Percentiles rank a stretch among this genome's conserved stretches.
Conservation (phyloP, 2,113 vertebrate genomes). For the Colaptes auratus region DNA sequence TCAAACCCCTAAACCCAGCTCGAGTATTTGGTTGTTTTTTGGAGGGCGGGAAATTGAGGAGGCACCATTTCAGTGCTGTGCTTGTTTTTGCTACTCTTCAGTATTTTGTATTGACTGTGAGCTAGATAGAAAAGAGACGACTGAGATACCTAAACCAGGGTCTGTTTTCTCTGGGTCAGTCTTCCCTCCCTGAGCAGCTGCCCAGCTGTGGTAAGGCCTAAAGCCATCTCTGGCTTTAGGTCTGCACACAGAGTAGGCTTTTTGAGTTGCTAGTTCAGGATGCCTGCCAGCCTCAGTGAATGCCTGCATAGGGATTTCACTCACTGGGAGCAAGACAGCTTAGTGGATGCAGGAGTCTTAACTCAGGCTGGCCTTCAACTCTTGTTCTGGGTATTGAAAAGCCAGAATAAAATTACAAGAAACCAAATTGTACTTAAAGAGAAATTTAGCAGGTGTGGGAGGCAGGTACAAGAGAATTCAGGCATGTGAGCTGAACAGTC, state of each 20-base stretch:
- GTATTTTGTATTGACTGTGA: neutral
- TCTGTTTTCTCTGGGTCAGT: neutral
- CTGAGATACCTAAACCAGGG: neutral
- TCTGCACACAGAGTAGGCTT: neutral
- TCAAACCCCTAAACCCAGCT: neutral
- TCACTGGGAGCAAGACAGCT: rapidly evolving
- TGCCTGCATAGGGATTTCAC: neutral
- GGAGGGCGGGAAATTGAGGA: neutral
- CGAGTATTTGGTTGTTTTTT: neutral
- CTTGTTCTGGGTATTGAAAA: neutral
- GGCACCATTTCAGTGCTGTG: neutral
- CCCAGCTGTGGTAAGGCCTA: neutral
- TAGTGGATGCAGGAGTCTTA: neutral
- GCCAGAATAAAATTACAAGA: neutral
- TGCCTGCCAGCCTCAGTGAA: rapidly evolving
- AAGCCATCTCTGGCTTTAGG: neutral
- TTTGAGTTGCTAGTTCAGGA: neutral
- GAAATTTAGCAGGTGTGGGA: neutral
- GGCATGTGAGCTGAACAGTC: neutral
- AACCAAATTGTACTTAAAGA: neutral
- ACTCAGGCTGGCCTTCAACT: neutral
- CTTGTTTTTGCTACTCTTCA: neutral
- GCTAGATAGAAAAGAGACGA: neutral
- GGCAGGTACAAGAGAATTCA: neutral
- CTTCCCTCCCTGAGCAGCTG: neutral